phyloP scores from a whole-genome alignment of 2,797 vertebrate genomes.

The Eidolon dupreanum region DNA sequence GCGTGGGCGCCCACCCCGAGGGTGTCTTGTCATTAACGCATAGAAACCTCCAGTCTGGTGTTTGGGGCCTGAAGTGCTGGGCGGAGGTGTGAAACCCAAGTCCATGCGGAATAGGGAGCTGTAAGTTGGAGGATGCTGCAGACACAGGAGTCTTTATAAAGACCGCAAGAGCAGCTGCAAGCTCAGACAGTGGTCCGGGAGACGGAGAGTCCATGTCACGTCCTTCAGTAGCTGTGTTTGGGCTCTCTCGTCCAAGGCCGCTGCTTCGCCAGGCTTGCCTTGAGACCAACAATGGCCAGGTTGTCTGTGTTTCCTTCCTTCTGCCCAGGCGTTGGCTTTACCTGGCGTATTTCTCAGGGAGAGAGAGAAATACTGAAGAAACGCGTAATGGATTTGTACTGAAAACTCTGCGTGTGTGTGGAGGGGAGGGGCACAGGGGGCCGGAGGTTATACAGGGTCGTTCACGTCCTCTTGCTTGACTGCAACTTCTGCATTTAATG shows the following conservation, averaged over 20 bases:
- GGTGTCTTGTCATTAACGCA: fast-evolving
- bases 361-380: fast-evolving
- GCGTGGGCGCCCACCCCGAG: fast-evolving
- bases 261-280: neutral
- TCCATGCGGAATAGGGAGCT: fast-evolving
- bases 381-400: fast-evolving
- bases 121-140: no score
- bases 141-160: neutral
- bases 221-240: neutral
- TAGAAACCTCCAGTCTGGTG: fast-evolving
- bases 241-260: fast-evolving
- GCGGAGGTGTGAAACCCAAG: no score
- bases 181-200: no score
- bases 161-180: no score
- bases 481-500: fast-evolving
- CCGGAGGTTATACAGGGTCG: fast-evolving
- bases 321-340: fast-evolving
- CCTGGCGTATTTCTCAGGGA: no score
- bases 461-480: fast-evolving
- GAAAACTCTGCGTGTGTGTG: neutral
- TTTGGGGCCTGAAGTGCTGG: neutral
- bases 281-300: fast-evolving
- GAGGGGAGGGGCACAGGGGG: fast-evolving
- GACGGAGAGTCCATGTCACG: fast-evolving
- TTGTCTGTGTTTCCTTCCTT: fast-evolving